These are phyloP conservation scores for Subanguina moxae DNA, from an alignment of 1,140 invertebrate species.

Conservation along the genomic window DNA sequence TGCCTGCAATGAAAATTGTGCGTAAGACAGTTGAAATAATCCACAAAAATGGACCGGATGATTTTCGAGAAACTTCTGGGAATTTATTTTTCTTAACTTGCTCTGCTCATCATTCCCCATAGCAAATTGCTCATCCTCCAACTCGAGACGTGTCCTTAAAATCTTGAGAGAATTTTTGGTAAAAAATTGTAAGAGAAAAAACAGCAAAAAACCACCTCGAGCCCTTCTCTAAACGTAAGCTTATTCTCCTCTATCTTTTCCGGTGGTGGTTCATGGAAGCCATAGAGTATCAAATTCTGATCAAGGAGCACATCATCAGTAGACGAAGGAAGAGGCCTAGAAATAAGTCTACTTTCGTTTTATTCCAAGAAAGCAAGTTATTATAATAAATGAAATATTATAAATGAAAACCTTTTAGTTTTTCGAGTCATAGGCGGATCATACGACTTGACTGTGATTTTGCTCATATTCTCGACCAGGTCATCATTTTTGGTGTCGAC, in stretches of 20 bases:
- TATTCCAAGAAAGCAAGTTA: not conserved
- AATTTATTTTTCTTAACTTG: too few relatives aligned
- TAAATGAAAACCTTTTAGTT: too few relatives aligned
- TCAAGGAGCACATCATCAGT: too few relatives aligned
- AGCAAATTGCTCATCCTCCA: conserved; percentile 7
- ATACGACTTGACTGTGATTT: conserved; percentile 41
- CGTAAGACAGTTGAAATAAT: not conserved
- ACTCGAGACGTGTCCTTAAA: conserved; percentile 34
- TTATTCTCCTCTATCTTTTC: conserved; percentile 33
- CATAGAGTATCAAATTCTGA: conserved; percentile 22
- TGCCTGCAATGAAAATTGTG: conserved; percentile 20
- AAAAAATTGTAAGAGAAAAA: conserved; percentile 8
- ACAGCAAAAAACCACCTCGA: conserved; percentile 22
- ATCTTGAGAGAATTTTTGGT: conserved; percentile 14
- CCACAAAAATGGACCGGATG: conserved; percentile 25
- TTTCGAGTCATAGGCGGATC: conserved; percentile 28
- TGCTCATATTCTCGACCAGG: conserved; percentile 43
- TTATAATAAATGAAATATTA: too few relatives aligned
- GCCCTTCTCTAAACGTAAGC: conserved; percentile 36
- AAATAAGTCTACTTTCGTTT: conserved; percentile 11
- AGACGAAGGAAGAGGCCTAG: not conserved
- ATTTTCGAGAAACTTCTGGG: conserved; percentile 1
- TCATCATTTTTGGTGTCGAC: conserved; percentile 36
- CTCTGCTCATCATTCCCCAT: too few relatives aligned
- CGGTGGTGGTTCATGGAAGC: conserved; percentile 39